Evolutionary conservation across 2,888 invertebrate genomes (phyloP), one percentile per base, ranked within the genome.

Genomic region (Caenorhabditis uteleia): DNA sequence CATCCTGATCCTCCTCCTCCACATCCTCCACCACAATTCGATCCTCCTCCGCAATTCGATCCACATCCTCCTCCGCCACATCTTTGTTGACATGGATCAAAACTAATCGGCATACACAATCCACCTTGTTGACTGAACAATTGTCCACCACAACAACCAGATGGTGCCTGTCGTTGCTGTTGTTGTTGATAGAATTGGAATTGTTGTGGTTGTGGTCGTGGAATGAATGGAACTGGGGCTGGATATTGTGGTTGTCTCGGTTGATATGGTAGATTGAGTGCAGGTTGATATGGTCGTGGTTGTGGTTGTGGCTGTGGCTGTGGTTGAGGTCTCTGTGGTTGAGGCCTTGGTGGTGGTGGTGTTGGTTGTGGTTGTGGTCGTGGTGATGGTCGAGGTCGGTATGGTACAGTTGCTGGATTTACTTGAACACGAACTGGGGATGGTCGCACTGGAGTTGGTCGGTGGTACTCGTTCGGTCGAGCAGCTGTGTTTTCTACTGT

Each of bases 71-170:
- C 39, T 16, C 60, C 39, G 44, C 60, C 61, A 42, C 60, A 23
- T n/a, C 16, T 26, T 31, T 46, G 50, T 46, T 47, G 59, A 20
- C 65, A 65, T 26, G 65, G 47, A 34, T 59, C 59, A 38, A 65
- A 65, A 39, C 34, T 65, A 36, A 65, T 49, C 23, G 65, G 65
- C 65, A 65, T 65, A 38, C 65, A 65, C 14, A 65, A 43, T 18
- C 53, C 51, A 39, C 65, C 65, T 31, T 59, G 65, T 25, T 50
- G 58, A 34, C 59, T 49, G 55, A 65, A 65, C 14, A 65, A 23
- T 21, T 59, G 58, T 44, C 65, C 65, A 29, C 65, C 65, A 39
- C 65, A 65, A 40, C 65, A 65, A 46, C 57, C 57, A 16, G 25
- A 27, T 14, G n/a, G 44, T n/a, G 44, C 26, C n/a, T 20, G 26